Evolutionary conservation across 1,140 invertebrate genomes (phyloP), one percentile per base, ranked within the genome.

Genomic region (Mya arenaria): DNA sequence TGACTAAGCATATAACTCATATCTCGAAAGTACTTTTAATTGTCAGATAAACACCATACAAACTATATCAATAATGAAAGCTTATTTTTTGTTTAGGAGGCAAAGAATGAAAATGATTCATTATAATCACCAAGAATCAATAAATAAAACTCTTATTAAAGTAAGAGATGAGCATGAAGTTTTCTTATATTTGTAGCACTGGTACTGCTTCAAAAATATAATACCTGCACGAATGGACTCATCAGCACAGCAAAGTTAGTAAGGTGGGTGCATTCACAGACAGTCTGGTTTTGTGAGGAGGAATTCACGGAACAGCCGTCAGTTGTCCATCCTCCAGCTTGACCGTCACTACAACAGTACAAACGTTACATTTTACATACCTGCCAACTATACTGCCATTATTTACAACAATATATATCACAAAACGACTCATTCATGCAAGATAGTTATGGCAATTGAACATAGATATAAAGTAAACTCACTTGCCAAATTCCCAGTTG

Each of bases 221-320:
- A 28, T 77, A 85, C 72, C 34, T 68, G 69, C 37, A 39, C 62
- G 13, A 55, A 66, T 32, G 78, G 77, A 58, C 72, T 81, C 87
- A 89, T 87, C 10, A 90, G 69, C 13, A 90, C 95, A 23, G 97
- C 98, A 93, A 99, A 99, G 93, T 99, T 98, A 19, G 98, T 99
- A 23, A 99, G 93, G 93, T 99, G 98, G 88, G 97, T 96, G 91
- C 98, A 99, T 69, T 95, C 94, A 92, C 98, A 99, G 4, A 72
- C 58, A 8, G 79, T 82, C 8, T 39, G 8, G 1, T 48, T n/a
- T 52, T 71, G 44, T 28, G 0, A 25, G 0, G 78, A 71, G 2
- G 66, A 71, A 19, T 17, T n/a, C 4, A 81, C 36, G 0, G 8
- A 8, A 37, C 78, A 81, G 4, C 78, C 78, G 34, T 81, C 56